phyloP scores from a whole-genome alignment of 2,888 invertebrate genomes.

The Yponomeuta malinellus region DNA sequence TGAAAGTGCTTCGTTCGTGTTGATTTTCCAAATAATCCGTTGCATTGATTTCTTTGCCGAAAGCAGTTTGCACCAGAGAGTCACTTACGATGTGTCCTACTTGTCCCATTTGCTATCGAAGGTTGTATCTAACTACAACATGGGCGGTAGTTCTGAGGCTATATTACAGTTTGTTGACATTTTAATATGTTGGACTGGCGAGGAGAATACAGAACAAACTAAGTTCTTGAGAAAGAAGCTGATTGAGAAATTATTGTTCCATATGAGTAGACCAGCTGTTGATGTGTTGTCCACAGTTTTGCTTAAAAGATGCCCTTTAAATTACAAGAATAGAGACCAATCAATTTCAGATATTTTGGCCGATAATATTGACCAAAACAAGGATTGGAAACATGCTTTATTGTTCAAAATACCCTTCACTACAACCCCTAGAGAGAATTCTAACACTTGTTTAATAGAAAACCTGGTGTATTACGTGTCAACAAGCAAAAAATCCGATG shows the following conservation, averaged over 20 bases:
- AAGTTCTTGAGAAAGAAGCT: slow-evolving; percentile 54
- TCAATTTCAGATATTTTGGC: slow-evolving; percentile 68
- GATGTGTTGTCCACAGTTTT: slow-evolving; percentile 74
- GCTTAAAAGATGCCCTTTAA: slow-evolving; percentile 67
- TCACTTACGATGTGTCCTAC: slow-evolving; percentile 52
- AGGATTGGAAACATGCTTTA: slow-evolving; percentile 81
- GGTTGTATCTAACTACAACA: slow-evolving; percentile 74
- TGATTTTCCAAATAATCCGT: slow-evolving; percentile 78
- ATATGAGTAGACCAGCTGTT: slow-evolving; percentile 76
- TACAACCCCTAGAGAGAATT: slow-evolving; percentile 75
- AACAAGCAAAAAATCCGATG: slow-evolving; percentile 40
- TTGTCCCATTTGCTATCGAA: slow-evolving; percentile 78
- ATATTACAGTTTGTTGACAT: slow-evolving; percentile 72
- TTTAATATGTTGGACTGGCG: slow-evolving; percentile 68
- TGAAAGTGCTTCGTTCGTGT: slow-evolving; percentile 72
- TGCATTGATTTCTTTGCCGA: slow-evolving; percentile 77
- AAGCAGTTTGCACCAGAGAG: slow-evolving; percentile 38
- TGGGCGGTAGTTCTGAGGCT: slow-evolving; percentile 54
- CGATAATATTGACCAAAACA: slow-evolving; percentile 59
- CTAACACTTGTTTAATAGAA: slow-evolving; percentile 65
- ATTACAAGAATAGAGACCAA: slow-evolving; percentile 49
- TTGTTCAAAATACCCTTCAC: slow-evolving; percentile 52
- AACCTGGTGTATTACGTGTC: slow-evolving; percentile 79
- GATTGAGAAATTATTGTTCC: slow-evolving; percentile 67
- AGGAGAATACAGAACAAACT: slow-evolving; percentile 36